Evolutionary conservation across 2,888 invertebrate species (phyloP).

Genomic region (Seladonia tumulorum): DNA sequence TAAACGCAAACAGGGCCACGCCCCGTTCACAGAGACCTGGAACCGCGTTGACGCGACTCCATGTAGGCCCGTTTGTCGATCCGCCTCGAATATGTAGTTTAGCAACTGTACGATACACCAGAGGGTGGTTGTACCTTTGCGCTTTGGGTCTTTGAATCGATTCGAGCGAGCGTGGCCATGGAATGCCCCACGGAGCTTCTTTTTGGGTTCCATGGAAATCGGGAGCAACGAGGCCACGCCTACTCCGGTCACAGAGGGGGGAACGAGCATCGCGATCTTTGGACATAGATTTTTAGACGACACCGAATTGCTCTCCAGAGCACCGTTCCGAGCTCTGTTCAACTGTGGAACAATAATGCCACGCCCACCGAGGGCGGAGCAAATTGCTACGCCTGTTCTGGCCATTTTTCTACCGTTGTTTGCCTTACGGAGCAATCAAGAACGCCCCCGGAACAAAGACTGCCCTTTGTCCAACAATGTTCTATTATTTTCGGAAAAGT

Average conservation of each 20-base stretch:
- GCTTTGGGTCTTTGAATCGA: neutral
- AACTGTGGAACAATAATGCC: neutral
- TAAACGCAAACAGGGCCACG: conserved; percentile 67
- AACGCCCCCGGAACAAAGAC: neutral
- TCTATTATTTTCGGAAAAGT: neutral
- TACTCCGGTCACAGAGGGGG: neutral
- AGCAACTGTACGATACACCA: neutral
- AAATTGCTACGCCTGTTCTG: neutral
- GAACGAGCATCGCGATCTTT: neutral
- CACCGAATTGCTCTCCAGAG: neutral
- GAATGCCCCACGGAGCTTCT: neutral
- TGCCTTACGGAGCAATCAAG: neutral
- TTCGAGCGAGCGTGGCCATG: neutral
- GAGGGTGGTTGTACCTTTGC: neutral
- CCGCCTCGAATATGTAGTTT: neutral
- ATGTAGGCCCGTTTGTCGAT: neutral
- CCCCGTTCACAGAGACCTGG: conserved; percentile 37
- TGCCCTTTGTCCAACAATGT: neutral
- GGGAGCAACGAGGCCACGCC: neutral
- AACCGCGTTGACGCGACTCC: conserved; percentile 22
- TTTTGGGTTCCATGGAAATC: neutral
- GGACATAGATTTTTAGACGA: no score
- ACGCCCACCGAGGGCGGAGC: neutral
- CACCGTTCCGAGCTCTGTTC: neutral
- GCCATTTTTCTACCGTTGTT: neutral